Percentiles rank a stretch among this genome's conserved stretches.
Conservation (phyloP, 1,140 invertebrate genomes). For the Bombus huntii region DNA sequence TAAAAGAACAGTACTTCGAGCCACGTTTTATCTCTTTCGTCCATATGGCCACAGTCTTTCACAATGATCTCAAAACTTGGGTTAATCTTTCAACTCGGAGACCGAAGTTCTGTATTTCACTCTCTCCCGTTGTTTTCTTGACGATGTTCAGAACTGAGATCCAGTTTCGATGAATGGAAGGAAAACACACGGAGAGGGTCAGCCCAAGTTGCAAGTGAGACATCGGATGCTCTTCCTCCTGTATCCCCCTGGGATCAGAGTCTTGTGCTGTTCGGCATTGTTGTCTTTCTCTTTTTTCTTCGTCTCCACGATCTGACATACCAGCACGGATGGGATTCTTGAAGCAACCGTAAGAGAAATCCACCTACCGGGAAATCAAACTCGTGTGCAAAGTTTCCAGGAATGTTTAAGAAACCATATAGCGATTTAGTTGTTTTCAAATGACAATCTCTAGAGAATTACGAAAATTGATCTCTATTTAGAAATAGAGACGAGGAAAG, state of each 20-base stretch:
- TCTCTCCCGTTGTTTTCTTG: background rate
- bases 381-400: background rate
- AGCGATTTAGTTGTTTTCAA: background rate
- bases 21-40: too few relatives aligned
- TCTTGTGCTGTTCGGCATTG: background rate
- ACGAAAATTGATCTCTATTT: too few relatives aligned
- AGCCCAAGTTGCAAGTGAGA: constrained; percentile 24
- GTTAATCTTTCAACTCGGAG: background rate
- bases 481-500: too few relatives aligned
- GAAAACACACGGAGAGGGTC: constrained; percentile 8
- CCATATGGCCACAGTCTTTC: too few relatives aligned
- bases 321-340: constrained; percentile 1
- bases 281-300: background rate
- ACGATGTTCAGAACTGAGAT: background rate
- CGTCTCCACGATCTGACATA: background rate
- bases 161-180: constrained; percentile 19
- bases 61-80: background rate
- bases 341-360: background rate
- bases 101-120: background rate
- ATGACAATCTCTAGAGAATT: too few relatives aligned
- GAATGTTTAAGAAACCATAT: background rate
- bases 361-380: background rate
- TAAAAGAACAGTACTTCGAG: too few relatives aligned
- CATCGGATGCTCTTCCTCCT: background rate
- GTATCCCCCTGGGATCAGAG: background rate